phyloP scores from a whole-genome alignment of 2,113 vertebrate species.

The Bubo blakistoni region DNA sequence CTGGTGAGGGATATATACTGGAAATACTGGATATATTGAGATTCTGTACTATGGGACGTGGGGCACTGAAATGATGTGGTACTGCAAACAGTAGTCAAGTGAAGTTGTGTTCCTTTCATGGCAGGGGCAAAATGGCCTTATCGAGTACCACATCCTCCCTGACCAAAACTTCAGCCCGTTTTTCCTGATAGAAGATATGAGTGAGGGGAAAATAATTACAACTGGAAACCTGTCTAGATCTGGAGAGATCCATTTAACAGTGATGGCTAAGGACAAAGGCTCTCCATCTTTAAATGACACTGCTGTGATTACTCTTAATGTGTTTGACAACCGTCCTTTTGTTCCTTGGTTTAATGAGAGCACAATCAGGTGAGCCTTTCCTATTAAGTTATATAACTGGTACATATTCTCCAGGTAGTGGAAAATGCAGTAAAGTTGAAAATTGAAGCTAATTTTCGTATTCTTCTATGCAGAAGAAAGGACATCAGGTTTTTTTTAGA shows the following conservation, averaged over 20 bases:
- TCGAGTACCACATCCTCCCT: conserved; percentile 50
- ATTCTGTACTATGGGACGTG: background rate
- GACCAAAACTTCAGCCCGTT: background rate
- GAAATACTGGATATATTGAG: too few relatives aligned
- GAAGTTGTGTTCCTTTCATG: background rate
- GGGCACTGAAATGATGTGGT: background rate
- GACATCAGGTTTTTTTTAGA: background rate
- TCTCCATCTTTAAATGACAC: conserved; percentile 49
- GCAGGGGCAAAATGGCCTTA: conserved; percentile 55
- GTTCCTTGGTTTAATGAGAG: conserved; percentile 27
- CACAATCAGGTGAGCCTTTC: conserved; percentile 56
- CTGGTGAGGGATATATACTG: background rate
- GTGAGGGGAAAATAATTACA: conserved; percentile 54
- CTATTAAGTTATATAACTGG: background rate
- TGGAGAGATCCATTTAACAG: conserved; percentile 30
- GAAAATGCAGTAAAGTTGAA: background rate
- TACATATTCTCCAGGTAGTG: background rate
- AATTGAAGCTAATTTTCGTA: background rate
- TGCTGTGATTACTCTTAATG: background rate
- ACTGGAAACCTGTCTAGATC: conserved; percentile 28
- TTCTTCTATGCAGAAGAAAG: background rate
- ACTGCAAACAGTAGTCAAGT: background rate
- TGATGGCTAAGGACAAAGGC: conserved; percentile 62
- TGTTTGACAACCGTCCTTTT: conserved; percentile 18
- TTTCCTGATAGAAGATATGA: conserved; percentile 55